A percentile compares a stretch with the other conserved stretches of the same genome.
These are phyloP conservation scores for Anisognathus igniventris DNA, from an alignment of 2,797 vertebrate genomes.

Conservation along the genomic window DNA sequence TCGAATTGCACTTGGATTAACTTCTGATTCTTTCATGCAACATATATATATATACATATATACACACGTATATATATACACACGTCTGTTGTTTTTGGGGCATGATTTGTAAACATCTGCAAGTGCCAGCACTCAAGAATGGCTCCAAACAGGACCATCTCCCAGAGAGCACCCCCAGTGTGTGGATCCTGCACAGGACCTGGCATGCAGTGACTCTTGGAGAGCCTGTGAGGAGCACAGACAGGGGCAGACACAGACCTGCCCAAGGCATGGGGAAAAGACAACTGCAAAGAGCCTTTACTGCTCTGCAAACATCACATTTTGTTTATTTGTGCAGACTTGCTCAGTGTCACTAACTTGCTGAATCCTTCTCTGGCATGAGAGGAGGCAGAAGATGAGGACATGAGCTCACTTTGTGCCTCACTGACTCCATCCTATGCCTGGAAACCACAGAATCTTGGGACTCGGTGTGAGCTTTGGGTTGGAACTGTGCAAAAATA, in stretches of 20 bases:
- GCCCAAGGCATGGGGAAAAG: rapidly evolving
- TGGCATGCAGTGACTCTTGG: no score
- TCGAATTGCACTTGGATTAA: rapidly evolving
- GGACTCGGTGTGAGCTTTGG: not conserved
- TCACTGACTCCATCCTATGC: not conserved
- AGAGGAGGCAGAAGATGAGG: not conserved
- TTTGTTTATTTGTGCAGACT: not conserved
- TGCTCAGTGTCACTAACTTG: not conserved
- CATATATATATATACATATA: no score
- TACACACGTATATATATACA: no score
- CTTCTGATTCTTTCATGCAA: not conserved
- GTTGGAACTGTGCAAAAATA: not conserved
- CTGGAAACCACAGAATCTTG: not conserved
- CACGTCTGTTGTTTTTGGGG: not conserved
- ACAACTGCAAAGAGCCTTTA: not conserved
- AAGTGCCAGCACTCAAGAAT: not conserved
- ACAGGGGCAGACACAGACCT: rapidly evolving
- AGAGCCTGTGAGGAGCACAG: rapidly evolving
- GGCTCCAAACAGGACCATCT: not conserved
- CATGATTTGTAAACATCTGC: not conserved
- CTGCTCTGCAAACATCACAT: not conserved
- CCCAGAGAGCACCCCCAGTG: not conserved
- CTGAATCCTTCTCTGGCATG: not conserved
- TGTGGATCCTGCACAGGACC: no score
- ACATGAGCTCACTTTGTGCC: not conserved